Evolutionary conservation across 2,113 vertebrate genomes (phyloP).

Genomic region (Onychostruthus taczanowskii): DNA sequence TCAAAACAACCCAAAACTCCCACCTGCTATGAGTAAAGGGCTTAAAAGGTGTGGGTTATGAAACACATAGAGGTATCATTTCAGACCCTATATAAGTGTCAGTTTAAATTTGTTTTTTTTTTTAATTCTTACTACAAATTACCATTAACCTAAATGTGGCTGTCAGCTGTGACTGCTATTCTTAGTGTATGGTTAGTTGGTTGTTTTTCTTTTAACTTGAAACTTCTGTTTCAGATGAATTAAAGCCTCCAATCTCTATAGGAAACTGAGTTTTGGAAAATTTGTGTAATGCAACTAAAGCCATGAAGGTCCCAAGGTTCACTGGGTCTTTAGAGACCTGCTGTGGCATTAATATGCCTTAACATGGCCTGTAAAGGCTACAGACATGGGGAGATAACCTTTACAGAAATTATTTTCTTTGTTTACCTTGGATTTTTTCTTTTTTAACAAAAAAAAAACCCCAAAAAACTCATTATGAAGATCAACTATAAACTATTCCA

Average conservation of each 20-base stretch:
- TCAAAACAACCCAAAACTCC: constrained; percentile 2
- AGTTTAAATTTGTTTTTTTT: not conserved
- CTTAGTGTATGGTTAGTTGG: not conserved
- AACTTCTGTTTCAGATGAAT: not conserved
- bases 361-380: not conserved
- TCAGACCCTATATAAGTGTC: not conserved
- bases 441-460: not conserved
- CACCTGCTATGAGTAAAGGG: not conserved
- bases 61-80: not conserved
- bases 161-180: not conserved
- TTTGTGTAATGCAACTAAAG: not conserved
- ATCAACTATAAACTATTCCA: not conserved
- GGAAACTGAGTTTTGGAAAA: not conserved
- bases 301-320: not conserved
- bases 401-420: not conserved
- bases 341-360: not conserved
- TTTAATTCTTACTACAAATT: not conserved
- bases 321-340: not conserved
- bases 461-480: not conserved
- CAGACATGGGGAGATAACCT: not conserved
- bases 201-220: not conserved
- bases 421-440: not conserved
- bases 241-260: not conserved
- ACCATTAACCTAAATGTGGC: not conserved
- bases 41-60: not conserved